Percentiles rank a stretch among this genome's conserved stretches.
Conservation (phyloP, 2,113 vertebrate genomes). For the Nothobranchius furzeri region DNA sequence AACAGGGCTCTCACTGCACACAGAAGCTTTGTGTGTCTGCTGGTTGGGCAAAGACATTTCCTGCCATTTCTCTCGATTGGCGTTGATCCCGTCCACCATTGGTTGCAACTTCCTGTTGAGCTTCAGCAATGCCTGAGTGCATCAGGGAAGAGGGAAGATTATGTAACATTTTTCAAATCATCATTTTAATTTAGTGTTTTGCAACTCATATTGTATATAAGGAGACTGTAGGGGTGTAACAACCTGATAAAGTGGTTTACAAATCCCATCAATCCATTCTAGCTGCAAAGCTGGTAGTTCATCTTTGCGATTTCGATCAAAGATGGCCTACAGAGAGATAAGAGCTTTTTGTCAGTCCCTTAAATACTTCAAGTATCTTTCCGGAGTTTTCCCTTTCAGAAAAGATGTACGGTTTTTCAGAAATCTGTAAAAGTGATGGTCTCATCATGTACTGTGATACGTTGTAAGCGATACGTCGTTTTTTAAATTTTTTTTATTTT, state of each 20-base stretch:
- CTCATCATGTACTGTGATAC: too few relatives aligned
- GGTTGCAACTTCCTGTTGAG: conserved; percentile 81
- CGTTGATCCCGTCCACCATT: conserved; percentile 79
- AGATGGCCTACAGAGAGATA: conserved; percentile 86
- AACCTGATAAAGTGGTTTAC: conserved; percentile 94
- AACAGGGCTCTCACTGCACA: conserved; percentile 49
- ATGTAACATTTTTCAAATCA: background rate
- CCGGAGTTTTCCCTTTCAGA: too few relatives aligned
- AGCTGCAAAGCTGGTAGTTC: conserved; percentile 93
- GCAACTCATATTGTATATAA: too few relatives aligned
- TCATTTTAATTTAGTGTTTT: background rate
- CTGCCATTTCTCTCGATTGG: conserved; percentile 80
- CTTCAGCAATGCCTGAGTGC: conserved; percentile 71
- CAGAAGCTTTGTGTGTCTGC: conserved; percentile 47
- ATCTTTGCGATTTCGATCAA: conserved; percentile 98
- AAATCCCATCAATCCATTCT: conserved; percentile 98
- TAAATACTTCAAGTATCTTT: too few relatives aligned
- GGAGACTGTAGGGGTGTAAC: background rate
- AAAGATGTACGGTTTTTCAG: too few relatives aligned
- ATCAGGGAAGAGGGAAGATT: background rate
- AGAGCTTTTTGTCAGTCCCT: background rate
- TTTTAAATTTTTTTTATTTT: too few relatives aligned
- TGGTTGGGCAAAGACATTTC: conserved; percentile 74
- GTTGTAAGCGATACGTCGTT: too few relatives aligned
- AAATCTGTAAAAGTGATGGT: too few relatives aligned